These are phyloP conservation scores for Stylophora pistillata DNA, from an alignment of 64 coral and sea anemone species.

Conservation along the genomic window DNA sequence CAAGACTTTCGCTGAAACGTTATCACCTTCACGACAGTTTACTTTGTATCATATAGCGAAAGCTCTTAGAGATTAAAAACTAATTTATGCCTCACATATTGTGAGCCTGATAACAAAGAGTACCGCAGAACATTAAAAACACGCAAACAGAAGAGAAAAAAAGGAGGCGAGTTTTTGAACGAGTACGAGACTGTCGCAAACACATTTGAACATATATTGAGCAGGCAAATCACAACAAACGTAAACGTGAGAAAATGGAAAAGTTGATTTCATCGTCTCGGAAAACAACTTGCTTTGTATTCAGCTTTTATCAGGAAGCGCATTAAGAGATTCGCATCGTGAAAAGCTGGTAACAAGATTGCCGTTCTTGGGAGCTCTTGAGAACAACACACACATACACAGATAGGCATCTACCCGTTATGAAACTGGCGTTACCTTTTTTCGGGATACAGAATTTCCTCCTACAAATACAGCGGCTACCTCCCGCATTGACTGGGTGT, in stretches of 20 bases:
- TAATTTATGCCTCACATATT: conserved; percentile 2
- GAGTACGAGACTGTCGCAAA: neutral
- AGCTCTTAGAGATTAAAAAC: conserved; percentile 19
- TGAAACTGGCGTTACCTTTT: conserved; percentile 16
- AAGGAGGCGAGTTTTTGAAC: neutral
- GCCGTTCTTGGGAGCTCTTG: neutral
- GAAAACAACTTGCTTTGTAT: neutral
- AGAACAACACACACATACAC: neutral
- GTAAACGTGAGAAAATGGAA: neutral
- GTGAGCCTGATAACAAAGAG: conserved; percentile 16
- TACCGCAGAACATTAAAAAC: neutral
- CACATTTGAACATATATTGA: neutral
- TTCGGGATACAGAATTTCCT: conserved; percentile 20
- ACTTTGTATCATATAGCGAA: conserved; percentile 29
- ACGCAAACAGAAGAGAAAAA: neutral
- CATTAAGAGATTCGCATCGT: neutral
- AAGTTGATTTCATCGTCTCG: neutral
- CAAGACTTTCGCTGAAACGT: neutral
- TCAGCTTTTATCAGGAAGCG: neutral
- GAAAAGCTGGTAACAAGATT: conserved; percentile 6
- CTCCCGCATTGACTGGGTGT: neutral
- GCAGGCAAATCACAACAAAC: neutral
- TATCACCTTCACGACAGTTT: neutral
- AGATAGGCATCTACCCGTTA: neutral
- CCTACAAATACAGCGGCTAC: conserved; percentile 34